Conservation (phyloP, 2,113 vertebrate species). For the Mohoua ochrocephala region DNA sequence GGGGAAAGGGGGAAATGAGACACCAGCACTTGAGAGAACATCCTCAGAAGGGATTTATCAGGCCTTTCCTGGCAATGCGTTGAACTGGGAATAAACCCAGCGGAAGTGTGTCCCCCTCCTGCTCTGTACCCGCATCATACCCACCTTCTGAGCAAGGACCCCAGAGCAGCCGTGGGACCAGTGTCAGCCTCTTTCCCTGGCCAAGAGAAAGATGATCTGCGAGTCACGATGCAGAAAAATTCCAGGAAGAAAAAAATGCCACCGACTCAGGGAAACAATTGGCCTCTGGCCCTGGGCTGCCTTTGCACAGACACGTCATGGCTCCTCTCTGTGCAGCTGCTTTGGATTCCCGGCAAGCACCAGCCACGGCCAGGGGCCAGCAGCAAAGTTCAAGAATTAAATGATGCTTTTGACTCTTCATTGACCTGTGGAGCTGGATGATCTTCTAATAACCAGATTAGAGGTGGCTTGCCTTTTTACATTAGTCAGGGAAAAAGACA, state of each 20-base stretch:
- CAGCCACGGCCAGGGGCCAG: neutral
- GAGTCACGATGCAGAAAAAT: neutral
- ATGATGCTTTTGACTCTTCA: neutral
- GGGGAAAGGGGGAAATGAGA: neutral
- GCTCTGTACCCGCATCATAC: neutral
- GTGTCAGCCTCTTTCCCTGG: neutral
- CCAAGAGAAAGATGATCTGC: neutral
- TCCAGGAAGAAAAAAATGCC: conserved; percentile 4
- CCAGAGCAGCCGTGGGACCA: neutral
- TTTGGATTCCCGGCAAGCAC: conserved; percentile 3
- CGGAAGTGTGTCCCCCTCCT: neutral
- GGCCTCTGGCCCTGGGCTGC: neutral
- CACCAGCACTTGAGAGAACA: neutral
- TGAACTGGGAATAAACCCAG: neutral
- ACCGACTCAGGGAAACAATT: neutral
- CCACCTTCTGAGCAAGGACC: neutral
- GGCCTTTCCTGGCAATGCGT: neutral
- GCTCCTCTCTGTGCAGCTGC: neutral
- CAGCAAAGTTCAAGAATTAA: conserved; percentile 4
- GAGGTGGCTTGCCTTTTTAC: neutral
- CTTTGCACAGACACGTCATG: neutral
- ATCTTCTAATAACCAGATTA: neutral
- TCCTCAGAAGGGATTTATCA: neutral
- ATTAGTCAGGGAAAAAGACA: neutral
- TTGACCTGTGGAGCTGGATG: neutral